A percentile compares a stretch with the other conserved stretches of the same genome.
Conservation (phyloP, 2,113 vertebrate genomes). For the Heloderma charlesbogerti region DNA sequence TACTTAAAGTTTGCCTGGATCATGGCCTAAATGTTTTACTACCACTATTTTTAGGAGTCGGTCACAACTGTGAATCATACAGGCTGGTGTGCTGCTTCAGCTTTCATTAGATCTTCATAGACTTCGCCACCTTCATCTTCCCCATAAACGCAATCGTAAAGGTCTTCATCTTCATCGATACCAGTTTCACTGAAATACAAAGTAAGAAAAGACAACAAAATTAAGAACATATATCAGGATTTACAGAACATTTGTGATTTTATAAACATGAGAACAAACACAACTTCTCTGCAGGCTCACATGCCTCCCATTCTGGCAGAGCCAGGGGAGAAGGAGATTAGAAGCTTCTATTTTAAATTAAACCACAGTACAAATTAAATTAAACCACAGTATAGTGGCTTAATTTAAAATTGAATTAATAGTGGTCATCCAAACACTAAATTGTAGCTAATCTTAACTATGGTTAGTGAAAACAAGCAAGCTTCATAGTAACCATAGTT, state of each 20-base stretch:
- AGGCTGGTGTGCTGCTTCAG: conserved; percentile 85
- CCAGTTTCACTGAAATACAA: conserved; percentile 84
- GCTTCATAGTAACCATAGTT: too few relatives aligned
- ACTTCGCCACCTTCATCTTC: conserved; percentile 96
- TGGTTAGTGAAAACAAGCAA: too few relatives aligned
- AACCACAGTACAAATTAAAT: too few relatives aligned
- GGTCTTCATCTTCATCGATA: conserved; percentile 89
- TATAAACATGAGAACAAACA: background rate
- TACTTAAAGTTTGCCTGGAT: background rate
- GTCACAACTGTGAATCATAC: conserved; percentile 70
- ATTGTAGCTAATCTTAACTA: too few relatives aligned
- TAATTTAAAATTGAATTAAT: too few relatives aligned
- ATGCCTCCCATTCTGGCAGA: background rate
- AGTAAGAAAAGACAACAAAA: background rate
- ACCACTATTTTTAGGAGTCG: background rate
- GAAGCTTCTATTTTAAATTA: background rate
- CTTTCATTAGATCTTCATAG: conserved; percentile 98
- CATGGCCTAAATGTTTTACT: background rate
- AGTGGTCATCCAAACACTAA: too few relatives aligned
- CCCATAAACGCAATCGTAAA: conserved; percentile 96
- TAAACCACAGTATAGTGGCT: too few relatives aligned
- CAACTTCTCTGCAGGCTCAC: background rate
- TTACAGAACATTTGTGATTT: background rate
- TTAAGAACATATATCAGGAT: background rate
- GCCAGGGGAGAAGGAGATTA: background rate